Percentiles rank a stretch among this genome's conserved stretches.
Conservation (phyloP, 2,797 vertebrate genomes). For the Diceros bicornis region DNA sequence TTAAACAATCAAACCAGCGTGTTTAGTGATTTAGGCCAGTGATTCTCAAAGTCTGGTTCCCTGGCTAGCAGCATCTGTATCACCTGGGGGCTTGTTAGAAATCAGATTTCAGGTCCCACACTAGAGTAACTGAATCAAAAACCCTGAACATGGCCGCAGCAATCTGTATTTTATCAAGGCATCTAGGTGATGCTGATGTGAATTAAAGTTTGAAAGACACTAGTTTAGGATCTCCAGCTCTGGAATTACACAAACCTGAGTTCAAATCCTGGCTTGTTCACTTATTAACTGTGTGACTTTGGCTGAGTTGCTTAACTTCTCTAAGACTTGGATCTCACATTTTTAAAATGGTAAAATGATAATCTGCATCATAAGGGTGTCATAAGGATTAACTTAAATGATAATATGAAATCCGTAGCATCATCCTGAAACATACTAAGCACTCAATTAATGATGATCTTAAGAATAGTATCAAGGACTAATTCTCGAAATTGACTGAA, state of each 20-base stretch:
- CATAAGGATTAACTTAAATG: neutral
- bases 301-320: neutral
- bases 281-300: neutral
- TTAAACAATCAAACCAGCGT: neutral
- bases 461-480: neutral
- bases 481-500: neutral
- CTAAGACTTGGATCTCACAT: neutral
- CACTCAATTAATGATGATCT: neutral
- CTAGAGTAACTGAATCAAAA: neutral
- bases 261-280: neutral
- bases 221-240: neutral
- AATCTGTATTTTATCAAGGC: neutral
- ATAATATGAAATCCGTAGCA: neutral
- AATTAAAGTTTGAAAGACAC: neutral
- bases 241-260: neutral
- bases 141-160: fast-evolving
- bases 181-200: neutral
- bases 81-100: neutral
- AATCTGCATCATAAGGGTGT: neutral
- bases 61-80: neutral
- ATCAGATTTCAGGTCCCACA: neutral
- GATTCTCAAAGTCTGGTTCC: neutral
- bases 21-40: neutral
- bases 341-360: neutral
- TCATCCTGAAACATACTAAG: neutral